Percentiles rank a stretch among this genome's conserved stretches.
Evolutionary conservation across 2,113 vertebrate genomes (phyloP).

Genomic region (Microcebus murinus): DNA sequence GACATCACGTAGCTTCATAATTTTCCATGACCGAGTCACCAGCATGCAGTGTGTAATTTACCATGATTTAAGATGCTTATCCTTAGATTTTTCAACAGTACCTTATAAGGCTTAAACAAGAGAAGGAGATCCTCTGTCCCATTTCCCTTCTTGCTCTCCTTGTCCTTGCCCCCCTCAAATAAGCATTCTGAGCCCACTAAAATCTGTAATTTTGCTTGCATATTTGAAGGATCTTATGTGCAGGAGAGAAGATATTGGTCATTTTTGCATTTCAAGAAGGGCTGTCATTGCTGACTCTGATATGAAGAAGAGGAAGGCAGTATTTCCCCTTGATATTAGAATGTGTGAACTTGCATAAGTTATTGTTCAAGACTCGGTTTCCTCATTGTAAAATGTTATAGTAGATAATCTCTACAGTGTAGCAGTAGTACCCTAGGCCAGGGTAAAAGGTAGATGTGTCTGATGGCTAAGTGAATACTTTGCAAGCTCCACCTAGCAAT

Average conservation of each 20-base stretch:
- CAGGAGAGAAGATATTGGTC: neutral
- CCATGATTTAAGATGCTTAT: constrained; percentile 90
- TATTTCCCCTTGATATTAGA: neutral
- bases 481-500: neutral
- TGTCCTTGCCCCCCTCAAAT: constrained; percentile 10
- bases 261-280: neutral
- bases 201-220: neutral
- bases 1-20: constrained; percentile 91
- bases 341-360: neutral
- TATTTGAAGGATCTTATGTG: neutral
- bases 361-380: neutral
- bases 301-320: neutral
- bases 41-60: constrained; percentile 89
- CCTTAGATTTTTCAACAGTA: constrained; percentile 83
- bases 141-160: constrained; percentile 56
- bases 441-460: neutral
- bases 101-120: constrained; percentile 78
- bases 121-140: constrained; percentile 53
- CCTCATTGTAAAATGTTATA: fast-evolving
- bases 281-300: neutral
- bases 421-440: neutral
- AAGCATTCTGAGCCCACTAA: neutral
- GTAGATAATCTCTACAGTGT: neutral
- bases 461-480: neutral
- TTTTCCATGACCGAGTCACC: constrained; percentile 90